A percentile compares a stretch with the other conserved stretches of the same genome.
Conservation (phyloP, 2,888 invertebrate species). For the Synanthedon andrenaeformis region DNA sequence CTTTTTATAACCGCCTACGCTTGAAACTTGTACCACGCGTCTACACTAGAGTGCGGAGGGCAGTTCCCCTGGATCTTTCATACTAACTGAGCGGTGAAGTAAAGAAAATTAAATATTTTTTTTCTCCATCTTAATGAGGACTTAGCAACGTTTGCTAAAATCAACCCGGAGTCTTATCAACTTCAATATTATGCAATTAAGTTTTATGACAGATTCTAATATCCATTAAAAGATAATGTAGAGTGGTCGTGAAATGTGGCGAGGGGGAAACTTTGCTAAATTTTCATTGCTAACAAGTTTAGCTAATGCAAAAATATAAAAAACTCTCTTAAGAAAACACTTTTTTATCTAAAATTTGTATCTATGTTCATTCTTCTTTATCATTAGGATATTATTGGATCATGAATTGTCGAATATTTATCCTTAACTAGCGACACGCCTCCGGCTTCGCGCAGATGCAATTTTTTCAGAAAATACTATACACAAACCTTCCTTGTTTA, state of each 20-base stretch:
- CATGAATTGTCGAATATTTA: too few relatives aligned
- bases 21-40: constrained; percentile 10
- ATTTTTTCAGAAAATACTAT: too few relatives aligned
- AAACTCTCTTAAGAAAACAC: too few relatives aligned
- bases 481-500: too few relatives aligned
- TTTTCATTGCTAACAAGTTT: too few relatives aligned
- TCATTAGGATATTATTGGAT: too few relatives aligned
- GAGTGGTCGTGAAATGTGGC: not conserved
- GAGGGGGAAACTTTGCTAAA: not conserved
- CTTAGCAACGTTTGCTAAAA: constrained; percentile 28
- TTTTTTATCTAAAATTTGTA: too few relatives aligned
- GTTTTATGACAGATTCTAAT: constrained; percentile 18
- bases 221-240: not conserved
- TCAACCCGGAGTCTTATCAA: constrained; percentile 9
- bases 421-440: too few relatives aligned
- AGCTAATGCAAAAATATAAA: too few relatives aligned
- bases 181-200: constrained; percentile 40
- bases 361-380: too few relatives aligned
- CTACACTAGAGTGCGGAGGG: constrained; percentile 23
- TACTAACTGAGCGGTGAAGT: constrained; percentile 30
- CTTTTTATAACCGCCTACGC: constrained; percentile 8
- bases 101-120: constrained; percentile 48
- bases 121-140: constrained; percentile 40
- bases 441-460: too few relatives aligned
- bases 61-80: constrained; percentile 47